Percentiles rank a stretch among this genome's conserved stretches.
phyloP scores from a whole-genome alignment of 2,113 vertebrate genomes.

The Tympanuchus pallidicinctus region DNA sequence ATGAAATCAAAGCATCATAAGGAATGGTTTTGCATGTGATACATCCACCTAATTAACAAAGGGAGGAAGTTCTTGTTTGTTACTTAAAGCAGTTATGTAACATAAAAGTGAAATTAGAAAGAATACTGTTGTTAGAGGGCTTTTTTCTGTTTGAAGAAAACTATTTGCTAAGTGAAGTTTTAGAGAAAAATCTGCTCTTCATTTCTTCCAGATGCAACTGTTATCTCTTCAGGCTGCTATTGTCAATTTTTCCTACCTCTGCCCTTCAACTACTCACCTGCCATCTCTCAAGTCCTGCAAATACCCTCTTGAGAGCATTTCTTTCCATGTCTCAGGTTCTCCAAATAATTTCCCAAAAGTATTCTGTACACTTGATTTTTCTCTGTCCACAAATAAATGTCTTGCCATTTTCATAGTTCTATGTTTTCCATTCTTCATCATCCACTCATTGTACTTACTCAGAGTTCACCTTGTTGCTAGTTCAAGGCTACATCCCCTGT shows the following conservation, averaged over 20 bases:
- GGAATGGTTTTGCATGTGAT: constrained; percentile 42
- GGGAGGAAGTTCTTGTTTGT: constrained; percentile 29
- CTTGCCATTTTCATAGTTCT: neutral
- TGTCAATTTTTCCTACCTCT: constrained; percentile 23
- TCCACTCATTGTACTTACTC: neutral
- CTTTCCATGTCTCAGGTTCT: neutral
- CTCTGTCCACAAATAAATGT: neutral
- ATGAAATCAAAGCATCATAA: constrained; percentile 59
- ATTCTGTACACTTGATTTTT: neutral
- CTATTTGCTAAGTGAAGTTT: constrained; percentile 72
- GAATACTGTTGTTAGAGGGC: constrained; percentile 14
- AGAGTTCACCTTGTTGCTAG: neutral
- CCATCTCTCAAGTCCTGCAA: constrained; percentile 2
- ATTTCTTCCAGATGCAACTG: constrained; percentile 70
- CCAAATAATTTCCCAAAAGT: neutral
- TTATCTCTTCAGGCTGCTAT: constrained; percentile 42
- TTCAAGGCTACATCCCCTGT: neutral
- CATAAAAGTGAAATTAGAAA: constrained; percentile 58
- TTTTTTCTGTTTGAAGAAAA: constrained; percentile 55
- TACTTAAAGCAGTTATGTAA: constrained; percentile 59
- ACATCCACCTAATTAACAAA: constrained; percentile 67
- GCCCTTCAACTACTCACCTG: constrained; percentile 4
- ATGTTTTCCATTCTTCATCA: neutral
- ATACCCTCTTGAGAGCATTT: neutral
- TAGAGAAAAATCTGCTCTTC: constrained; percentile 64